Base-by-base conservation (phyloP, 1,140 invertebrate genomes). In the Oreohelix idahoensis region DNA sequence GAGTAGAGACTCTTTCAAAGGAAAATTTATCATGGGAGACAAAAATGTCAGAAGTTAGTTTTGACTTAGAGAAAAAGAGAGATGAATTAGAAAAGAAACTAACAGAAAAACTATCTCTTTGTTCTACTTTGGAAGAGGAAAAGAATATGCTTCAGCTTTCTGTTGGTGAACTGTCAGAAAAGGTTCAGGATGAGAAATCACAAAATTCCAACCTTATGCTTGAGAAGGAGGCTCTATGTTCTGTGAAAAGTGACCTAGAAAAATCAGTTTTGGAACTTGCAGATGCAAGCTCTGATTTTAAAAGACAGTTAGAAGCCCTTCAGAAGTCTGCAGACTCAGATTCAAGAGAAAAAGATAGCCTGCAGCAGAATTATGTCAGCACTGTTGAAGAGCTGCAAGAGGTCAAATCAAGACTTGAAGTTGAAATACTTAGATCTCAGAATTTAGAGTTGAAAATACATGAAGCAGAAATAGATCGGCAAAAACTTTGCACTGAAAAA, bases 251-350 rank as follows among this genome's bases (percentile, higher is more conserved):
- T 8, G 42, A 49, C 32, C n/a, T 73, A 35, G 70, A 81, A 20
- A 45, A 51, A 23, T 13, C 79, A 36, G 20, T 73, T 10, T n/a
- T 38, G 38, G 71, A 75, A 29, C 51, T 83, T 17, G n/a, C 51
- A 17, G 49, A 81, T 10, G 42, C 39, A 35, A 81, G 73, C 13
- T 42, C 66, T 45, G 26, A 45, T 42, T 23, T 71, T 20, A 39
- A 45, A 26, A 69, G 45, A 39, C 26, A 69, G 26, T 2, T 45
- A 0, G 69, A 79, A 63, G 86, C 87, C 39, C 66, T 88, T 39
- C 74, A 78, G 5, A 85, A 79, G 42, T 49, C 81, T 51, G 78
- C 81, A 35, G 84, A 85, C 42, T 51, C 81, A 42, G 51, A 83
- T 23, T 35, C 75, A 45, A 78, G 82, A 77, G 81, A 70, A 26